Base-by-base conservation (phyloP, 2,113 vertebrate species). In the Gobius niger region DNA sequence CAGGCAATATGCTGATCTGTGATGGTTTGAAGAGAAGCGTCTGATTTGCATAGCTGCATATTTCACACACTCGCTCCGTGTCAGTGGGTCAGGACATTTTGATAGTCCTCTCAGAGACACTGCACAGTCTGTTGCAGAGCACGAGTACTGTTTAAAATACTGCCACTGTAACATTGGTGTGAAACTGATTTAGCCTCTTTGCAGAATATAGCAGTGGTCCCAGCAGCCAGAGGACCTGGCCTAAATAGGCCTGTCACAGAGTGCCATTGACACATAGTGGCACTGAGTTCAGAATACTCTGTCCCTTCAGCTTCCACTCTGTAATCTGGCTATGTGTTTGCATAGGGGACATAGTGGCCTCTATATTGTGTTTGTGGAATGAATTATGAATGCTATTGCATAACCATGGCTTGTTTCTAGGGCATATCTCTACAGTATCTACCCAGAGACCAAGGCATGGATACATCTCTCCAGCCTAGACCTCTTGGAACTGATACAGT, bases 341-440 rank as follows among this genome's bases (percentile, higher is more conserved):
- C 74, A 73, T 76, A 84, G 75, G 76, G 88, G 81, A 87, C 68
- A 73, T 70, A 67, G 80, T 61, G 75, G 68, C 71, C 60, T 84
- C 85, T 84, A 86, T 89, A 85, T 88, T 91, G 89, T 84, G 83
- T 91, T 85, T 85, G 76, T 76, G 76, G 74, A 75, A 90, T 88
- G 78, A 89, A 90, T 90, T 91, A 85, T 89, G 78, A 89, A 88
- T 86, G 73, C 63, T 76, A 76, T 89, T 91, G 87, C 81, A 75
- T 91, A 90, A 91, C 82, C 12, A 10, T 63, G 59, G 74, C 81
- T 67, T 74, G 66, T 86, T 83, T 85, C 73, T 83, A 61, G 79
- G 81, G 76, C 78, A 67, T 68, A 84, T 90, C 75, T 82, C 81
- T 84, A 63, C 61, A 86, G 68, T 78, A 80, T 90, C 85, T 88